Base-by-base conservation (phyloP, 2,888 invertebrate species). In the Rhabditophanes sp. region DNA sequence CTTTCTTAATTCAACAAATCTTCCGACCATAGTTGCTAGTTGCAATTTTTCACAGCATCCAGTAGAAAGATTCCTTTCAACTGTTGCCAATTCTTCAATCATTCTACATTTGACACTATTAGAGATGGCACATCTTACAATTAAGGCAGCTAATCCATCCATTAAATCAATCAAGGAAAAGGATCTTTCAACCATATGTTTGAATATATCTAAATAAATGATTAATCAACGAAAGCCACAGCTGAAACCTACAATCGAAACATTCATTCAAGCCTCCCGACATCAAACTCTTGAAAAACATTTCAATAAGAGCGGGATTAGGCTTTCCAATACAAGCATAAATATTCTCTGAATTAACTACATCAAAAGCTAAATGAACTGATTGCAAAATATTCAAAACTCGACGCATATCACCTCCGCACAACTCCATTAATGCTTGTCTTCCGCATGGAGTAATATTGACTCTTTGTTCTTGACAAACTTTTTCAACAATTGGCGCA, bases 291-390 rank as follows among this genome's bases (percentile, higher is more conserved):
- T 80, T 78, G 16, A 88, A 73, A 43, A 93, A 82, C 54, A 75
- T 76, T 58, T 78, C 78, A 58, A 99, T 82, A 65, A 96, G 90
- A 19, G 75, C 72, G 34, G 80, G 78, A 14, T 83, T 71, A 2
- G 96, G 96, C 69, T 96, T 90, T 0, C 93, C 96, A 19, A 93
- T 87, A 67, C 93, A 96, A 1, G 78, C 78, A 68, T 96, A 96
- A 2, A 82, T 90, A 65, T 78, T 80, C 48, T 81, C 78, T 68
- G 88, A 87, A 17, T 77, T 80, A 20, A 96, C 82, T 46, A 74
- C 71, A 49, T 80, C 79, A 67, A 80, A 85, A 2, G 16, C 15
- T 20, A 35, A 32, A 29, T 3, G 9, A 11, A 33, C 5, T 4
- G 15, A 16, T 16, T 96, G 93, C 30, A 99, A 71, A 15, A 93